phyloP scores from a whole-genome alignment of 2,797 vertebrate species.

The Nothura maculosa region DNA sequence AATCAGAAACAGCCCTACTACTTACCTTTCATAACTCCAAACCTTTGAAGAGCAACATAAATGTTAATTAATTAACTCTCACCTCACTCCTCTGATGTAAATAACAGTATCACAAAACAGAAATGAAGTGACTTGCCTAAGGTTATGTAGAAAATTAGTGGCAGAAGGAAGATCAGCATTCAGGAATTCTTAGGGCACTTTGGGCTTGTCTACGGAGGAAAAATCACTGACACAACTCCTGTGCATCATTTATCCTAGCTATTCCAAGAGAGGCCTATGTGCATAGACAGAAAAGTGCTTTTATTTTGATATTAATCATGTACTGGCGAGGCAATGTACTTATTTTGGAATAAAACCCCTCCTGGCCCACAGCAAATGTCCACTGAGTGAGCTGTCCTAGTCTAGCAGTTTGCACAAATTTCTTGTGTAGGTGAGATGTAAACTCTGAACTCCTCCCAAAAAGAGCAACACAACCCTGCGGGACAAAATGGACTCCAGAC shows the following conservation, averaged over 20 bases:
- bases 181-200: neutral
- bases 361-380: neutral
- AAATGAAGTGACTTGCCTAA: neutral
- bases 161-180: neutral
- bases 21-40: conserved; percentile 3
- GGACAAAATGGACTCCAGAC: too few relatives aligned
- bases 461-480: fast-evolving
- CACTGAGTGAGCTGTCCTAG: neutral
- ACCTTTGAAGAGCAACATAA: conserved; percentile 4
- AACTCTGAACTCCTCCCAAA: neutral
- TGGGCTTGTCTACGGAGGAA: neutral
- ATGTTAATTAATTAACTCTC: conserved; percentile 37
- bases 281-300: neutral
- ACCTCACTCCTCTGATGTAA: conserved; percentile 18
- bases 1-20: neutral
- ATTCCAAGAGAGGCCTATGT: neutral
- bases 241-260: neutral
- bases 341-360: neutral
- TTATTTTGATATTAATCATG: neutral
- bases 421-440: neutral
- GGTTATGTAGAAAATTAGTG: neutral
- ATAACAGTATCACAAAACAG: neutral
- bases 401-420: neutral
- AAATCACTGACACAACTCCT: fast-evolving
- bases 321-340: neutral